Base-by-base conservation (phyloP, 2,797 vertebrate genomes). In the Gymnothorax reevesii region DNA sequence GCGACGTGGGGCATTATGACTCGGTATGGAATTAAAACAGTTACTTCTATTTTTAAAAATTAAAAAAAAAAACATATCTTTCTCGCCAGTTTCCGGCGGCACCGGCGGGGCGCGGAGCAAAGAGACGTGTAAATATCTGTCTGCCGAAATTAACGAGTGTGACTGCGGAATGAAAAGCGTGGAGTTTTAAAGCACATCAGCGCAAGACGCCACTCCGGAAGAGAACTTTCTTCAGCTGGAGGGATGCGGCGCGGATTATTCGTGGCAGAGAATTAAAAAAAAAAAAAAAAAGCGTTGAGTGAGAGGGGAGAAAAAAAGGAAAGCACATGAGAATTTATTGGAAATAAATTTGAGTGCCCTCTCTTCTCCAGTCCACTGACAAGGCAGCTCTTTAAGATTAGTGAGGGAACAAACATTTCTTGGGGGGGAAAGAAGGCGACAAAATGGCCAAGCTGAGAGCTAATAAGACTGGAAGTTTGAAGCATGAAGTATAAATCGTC, bases 401-500 rank as follows among this genome's bases (percentile, higher is more conserved):
- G 89, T 69, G 33, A 57, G 79, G 87, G 82, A 88, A 86, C 82
- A 88, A 92, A 87, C 69, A 75, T 85, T 83, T 83, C 84, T 75
- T 17, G 75, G 86, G 86, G 85, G 88, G 59, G 84, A 62, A 79
- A 86, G 83, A 59, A 57, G 59, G 60, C 57, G 60, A 66, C 54
- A 75, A 42, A 42, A 75, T 13, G 10, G 33, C 71, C 33, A 59
- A 83, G 86, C 59, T 80, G 49, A 84, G 54, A 75, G 49, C 57
- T 80, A 87, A 83, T 62, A 80, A 89, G 75, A 88, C 59, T 87
- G 87, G 85, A 82, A 88, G 87, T 85, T 84, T 85, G 85, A 13
- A 90, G 89, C 20, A 62, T 84, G 85, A 84, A 83, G 88, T 85
- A 88, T 87, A 91, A 90, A 90, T 89, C 89, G 73, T 87, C 75